These are phyloP conservation scores for Phalacrocorax aristotelis DNA, from an alignment of 2,113 vertebrate genomes.

Conservation along the genomic window DNA sequence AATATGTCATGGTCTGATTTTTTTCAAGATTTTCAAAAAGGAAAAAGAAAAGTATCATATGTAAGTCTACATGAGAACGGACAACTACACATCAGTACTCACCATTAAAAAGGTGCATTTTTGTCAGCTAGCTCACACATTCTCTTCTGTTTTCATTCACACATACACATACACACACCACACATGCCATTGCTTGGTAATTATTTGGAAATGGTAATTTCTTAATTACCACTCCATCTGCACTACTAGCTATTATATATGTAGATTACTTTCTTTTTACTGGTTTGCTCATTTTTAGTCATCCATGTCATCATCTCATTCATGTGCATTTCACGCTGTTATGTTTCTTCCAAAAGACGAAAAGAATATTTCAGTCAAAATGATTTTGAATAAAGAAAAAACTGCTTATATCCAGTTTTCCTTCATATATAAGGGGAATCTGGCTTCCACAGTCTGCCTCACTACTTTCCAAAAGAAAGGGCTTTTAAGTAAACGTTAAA, in stretches of 20 bases:
- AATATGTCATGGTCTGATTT: neutral
- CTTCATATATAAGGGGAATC: neutral
- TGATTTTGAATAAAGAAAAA: neutral
- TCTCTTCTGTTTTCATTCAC: neutral
- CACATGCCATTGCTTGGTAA: neutral
- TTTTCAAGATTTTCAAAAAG: neutral
- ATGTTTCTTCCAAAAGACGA: neutral
- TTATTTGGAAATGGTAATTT: neutral
- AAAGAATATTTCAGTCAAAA: neutral
- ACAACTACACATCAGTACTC: neutral
- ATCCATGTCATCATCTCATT: neutral
- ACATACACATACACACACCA: neutral
- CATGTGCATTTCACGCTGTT: neutral
- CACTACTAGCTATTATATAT: neutral
- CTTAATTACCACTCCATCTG: neutral
- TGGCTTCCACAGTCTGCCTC: neutral
- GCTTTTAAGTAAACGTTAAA: neutral
- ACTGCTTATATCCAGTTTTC: neutral
- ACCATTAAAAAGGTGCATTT: neutral
- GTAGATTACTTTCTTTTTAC: neutral
- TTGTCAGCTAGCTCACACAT: neutral
- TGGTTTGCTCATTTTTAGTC: neutral
- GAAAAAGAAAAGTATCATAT: neutral
- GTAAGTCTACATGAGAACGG: neutral
- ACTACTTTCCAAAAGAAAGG: neutral